Evolutionary conservation across 2,113 vertebrate species (phyloP), one percentile per base, ranked within the genome.

Genomic region (Gorsachius goisagi): DNA sequence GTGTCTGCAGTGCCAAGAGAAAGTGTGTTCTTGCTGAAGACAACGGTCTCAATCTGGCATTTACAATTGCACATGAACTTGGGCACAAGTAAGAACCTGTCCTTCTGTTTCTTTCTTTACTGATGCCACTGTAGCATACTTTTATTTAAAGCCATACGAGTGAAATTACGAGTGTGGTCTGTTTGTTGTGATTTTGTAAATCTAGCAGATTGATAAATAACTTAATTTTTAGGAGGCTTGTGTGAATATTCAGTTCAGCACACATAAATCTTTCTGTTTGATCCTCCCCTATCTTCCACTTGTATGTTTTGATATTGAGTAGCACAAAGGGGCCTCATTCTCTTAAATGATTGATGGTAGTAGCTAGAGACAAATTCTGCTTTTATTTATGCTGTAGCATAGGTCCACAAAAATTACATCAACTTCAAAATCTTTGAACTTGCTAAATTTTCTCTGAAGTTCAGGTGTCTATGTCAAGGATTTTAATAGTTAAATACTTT

Each of bases 1-100:
- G 99, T 20, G 98, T 98, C 66, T 99, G 99, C 98, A 99, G 99
- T 69, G 94, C 99, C 74, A 99, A 98, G 95, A 99, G 99, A 97
- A 99, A 99, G 82, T 99, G 99, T 92, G 99, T 99, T 77, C 97
- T 99, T 79, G 99, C 99, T 9, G 99, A 99, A 96, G 99, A 99
- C 98, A 99, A 99, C 6, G 99, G 99, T 56, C 99, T 99, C 89
- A 99, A 99, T 94, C 85, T 99, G 98, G 99, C 99, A 62, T 99
- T 99, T 95, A 99, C 99, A 96, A 99, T 99, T 77, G 99, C 99
- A n/a, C 99, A 99, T 17, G 99, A 99, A 94, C 98, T 99, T 62
- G 99, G 99, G 83, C 99, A 99, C 99, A 99, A 99, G 99, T 99
- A 99, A 97, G 99, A 97, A 44, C 50, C 78, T 71, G 35, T 64